A percentile compares a stretch with the other conserved stretches of the same genome.
Conservation (phyloP, 2,888 invertebrate species). For the Thecophora atra region DNA sequence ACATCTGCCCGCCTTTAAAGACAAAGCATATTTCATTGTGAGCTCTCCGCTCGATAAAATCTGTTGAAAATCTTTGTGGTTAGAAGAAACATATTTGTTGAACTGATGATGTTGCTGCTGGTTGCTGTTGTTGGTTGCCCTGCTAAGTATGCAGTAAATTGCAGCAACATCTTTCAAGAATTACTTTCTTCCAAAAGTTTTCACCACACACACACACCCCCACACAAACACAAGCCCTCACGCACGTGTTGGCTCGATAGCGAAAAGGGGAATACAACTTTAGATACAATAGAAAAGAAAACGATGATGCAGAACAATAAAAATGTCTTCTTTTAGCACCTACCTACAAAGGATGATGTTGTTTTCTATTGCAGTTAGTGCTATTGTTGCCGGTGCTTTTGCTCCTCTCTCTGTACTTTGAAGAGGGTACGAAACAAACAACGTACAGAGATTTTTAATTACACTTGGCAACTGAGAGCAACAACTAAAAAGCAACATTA, state of each 20-base stretch:
- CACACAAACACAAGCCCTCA: too few species aligned
- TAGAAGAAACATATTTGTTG: background rate
- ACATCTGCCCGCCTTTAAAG: too few species aligned
- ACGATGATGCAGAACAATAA: background rate
- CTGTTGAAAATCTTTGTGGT: background rate
- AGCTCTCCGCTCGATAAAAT: too few species aligned
- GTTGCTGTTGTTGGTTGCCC: background rate
- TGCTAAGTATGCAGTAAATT: slow-evolving; percentile 13
- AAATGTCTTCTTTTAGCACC: background rate
- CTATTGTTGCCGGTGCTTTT: background rate
- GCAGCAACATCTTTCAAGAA: slow-evolving; percentile 18
- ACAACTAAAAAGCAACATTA: background rate
- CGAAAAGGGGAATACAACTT: background rate
- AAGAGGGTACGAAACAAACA: background rate
- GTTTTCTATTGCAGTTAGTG: background rate
- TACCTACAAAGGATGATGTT: slow-evolving; percentile 5
- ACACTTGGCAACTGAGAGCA: slow-evolving; percentile 8
- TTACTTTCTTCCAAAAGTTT: slow-evolving; percentile 8
- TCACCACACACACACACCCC: background rate
- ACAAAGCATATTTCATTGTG: too few species aligned
- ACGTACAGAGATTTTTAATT: slow-evolving; percentile 34
- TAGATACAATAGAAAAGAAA: too few species aligned
- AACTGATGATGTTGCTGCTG: background rate
- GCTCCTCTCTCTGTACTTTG: background rate
- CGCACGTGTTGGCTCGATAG: background rate